Base-by-base conservation (phyloP, 2,797 vertebrate species). In the Prunella strophiata region DNA sequence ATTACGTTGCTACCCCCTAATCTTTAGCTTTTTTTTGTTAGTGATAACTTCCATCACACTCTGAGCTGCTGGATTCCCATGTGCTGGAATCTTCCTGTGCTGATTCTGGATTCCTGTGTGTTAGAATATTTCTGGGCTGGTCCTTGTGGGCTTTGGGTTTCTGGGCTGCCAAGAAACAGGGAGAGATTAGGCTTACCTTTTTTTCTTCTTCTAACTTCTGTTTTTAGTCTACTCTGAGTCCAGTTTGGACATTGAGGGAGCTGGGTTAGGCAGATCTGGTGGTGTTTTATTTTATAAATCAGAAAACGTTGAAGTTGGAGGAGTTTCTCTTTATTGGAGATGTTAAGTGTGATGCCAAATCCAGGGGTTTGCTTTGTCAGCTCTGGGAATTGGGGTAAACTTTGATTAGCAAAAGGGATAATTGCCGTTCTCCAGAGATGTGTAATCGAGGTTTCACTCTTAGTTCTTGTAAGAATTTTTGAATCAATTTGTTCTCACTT, bases 1-100 rank as follows among this genome's bases (percentile, higher is more conserved):
- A 0, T 48, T 23, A 2, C 2, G 11, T 21, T 12, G 6, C 23
- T 30, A 5, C 10, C 18, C 38, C 43, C 12, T 3, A 7, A 27
- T 32, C 42, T 61, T 45, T 4, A 38, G 7, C 4, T 19, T 42
- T 27, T 12, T 15, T 32, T 21, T 6, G 1, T 29, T 11, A 11
- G 7, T 71, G 36, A 1, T 51, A 9, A 11, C 15, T 38, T 68
- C 22, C 29, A 10, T 48, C 32, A 1, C 23, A 6, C 32, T 23
- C 55, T 27, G 57, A 34, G 23, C 50, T 55, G 30, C 23, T 32
- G 19, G 13, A 16, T 63, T 70, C 34, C 57, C 15, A 4, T 11
- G 25, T 76, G 63, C 45, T 61, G n/a, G 43, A 58, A 57, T 58
- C 12, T 17, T 30, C 17, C 51, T 11, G 48, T 38, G 42, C 34